Base-by-base conservation (phyloP, 2,797 vertebrate species). In the Coendou prehensilis region DNA sequence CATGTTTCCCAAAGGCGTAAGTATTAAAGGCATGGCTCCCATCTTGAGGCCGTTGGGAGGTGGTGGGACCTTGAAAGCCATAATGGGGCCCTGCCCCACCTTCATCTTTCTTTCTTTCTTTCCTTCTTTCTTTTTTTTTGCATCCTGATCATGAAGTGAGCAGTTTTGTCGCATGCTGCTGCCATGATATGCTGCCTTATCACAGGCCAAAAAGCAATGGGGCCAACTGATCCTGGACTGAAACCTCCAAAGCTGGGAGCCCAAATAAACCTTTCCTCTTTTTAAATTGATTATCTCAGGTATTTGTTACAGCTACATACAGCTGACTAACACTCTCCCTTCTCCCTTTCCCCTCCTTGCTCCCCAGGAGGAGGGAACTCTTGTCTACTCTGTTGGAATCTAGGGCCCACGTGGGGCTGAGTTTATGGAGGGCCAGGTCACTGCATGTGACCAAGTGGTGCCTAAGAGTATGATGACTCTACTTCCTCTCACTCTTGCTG, bases 381-480 rank as follows among this genome's bases (percentile, higher is more conserved):
- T 80, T n/a, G 14, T 5, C 5, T 52, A 5, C 33, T 67, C 69
- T 69, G 45, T 85, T 33, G 26, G 30, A 59, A 52, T 75, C 47
- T 10, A 69, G 83, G 50, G 37, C 5, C 52, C 6, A 13, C 26
- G 6, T 3, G 30, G 56, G 73, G 50, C 37, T 15, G 8, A 5
- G 3, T 59, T 56, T 61, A 8, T 9, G 8, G 33, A 1, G 52
- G 37, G 4, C 3, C 28, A 61, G 57, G n/a, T 26, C 13, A 6
- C 18, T 6, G 69, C 30, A 15, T 22, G 7, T 79, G 61, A 92
- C 56, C 45, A 41, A 50, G 6, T 41, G 0, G 4, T 0, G 33
- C 10, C 0, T 7, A 28, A 14, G 7, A 52, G 63, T 0, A 3
- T 8, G 69, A 54, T 14, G 41, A 37, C 28, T 85, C 56, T 63